Evolutionary conservation across 2,113 vertebrate genomes (phyloP).

Genomic region (Charina bottae): DNA sequence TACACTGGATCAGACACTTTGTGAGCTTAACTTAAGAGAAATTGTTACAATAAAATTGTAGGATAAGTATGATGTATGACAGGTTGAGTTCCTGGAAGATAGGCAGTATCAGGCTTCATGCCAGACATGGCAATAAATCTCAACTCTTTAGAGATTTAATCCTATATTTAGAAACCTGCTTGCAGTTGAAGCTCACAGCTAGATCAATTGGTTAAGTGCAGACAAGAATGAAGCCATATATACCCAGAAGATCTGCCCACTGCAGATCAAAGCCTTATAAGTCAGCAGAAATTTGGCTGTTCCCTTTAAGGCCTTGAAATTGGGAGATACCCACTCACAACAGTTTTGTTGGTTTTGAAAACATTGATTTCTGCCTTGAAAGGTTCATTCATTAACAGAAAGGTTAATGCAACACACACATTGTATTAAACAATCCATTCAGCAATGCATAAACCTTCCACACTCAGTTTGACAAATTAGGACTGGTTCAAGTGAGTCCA

Average conservation of each 20-base stretch:
- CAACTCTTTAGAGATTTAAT: background rate
- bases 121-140: background rate
- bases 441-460: background rate
- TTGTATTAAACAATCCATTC: background rate
- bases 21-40: background rate
- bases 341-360: background rate
- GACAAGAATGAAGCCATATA: background rate
- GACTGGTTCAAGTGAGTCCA: background rate
- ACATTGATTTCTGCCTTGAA: background rate
- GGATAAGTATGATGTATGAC: background rate
- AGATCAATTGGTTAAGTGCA: background rate
- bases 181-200: background rate
- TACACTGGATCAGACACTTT: background rate
- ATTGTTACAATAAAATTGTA: background rate
- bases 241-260: background rate
- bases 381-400: background rate
- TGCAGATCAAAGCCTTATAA: background rate
- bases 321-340: background rate
- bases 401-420: background rate
- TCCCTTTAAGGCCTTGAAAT: background rate
- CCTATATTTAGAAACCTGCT: background rate
- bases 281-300: background rate
- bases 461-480: background rate
- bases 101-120: background rate
- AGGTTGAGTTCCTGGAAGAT: background rate